These are phyloP conservation scores for Amazonetta brasiliensis DNA, from an alignment of 2,797 vertebrate species.

Conservation along the genomic window DNA sequence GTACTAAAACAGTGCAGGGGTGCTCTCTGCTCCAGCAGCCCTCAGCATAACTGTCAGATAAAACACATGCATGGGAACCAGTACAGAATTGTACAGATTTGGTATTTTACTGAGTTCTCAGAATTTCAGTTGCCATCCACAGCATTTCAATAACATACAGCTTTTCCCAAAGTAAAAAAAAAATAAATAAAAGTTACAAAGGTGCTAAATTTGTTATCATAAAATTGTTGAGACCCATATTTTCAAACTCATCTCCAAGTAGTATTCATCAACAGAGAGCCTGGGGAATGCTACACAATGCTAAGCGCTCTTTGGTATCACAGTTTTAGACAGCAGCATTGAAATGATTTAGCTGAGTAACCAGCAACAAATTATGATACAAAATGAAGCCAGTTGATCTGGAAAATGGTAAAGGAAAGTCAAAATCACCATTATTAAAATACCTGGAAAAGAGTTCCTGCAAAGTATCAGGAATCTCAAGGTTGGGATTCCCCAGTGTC, in stretches of 20 bases:
- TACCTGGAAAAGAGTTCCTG: conserved; percentile 90
- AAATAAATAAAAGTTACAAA: neutral
- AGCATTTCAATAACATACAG: neutral
- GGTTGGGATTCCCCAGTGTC: conserved; percentile 68
- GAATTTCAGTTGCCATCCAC: neutral
- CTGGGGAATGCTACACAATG: neutral
- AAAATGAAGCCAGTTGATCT: neutral
- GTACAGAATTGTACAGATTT: neutral
- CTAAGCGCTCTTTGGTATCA: neutral
- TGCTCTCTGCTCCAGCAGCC: neutral
- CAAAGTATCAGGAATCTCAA: conserved; percentile 87
- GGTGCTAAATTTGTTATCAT: neutral
- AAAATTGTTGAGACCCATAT: neutral
- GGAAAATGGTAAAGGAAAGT: neutral
- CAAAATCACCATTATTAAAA: neutral
- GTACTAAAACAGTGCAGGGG: neutral
- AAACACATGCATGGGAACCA: neutral
- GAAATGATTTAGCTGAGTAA: neutral
- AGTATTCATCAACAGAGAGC: neutral
- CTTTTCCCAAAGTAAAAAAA: neutral
- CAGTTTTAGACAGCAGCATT: neutral
- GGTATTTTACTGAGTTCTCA: neutral
- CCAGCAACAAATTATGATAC: neutral
- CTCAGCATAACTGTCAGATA: neutral
- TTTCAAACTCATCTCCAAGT: neutral